Base-by-base conservation (phyloP, 2,888 invertebrate genomes). In the Bombyx huttoni region DNA sequence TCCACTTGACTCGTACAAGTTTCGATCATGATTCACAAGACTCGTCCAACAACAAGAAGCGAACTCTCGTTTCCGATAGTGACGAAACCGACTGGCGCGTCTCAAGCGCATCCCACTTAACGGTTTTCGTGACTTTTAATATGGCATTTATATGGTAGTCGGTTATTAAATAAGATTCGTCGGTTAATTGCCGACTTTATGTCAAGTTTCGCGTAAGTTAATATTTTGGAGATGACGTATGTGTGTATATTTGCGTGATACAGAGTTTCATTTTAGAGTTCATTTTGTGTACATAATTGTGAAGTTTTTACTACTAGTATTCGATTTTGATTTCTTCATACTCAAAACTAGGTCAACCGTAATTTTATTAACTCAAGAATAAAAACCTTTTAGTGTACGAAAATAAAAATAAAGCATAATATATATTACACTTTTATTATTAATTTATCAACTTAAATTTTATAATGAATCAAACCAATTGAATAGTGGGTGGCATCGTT, bases 161-260 rank as follows among this genome's bases (percentile, higher is more conserved):
- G 70, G 75, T 81, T 81, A 81, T 79, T 81, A 80, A 81, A 77
- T 78, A 78, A 80, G 77, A 79, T 75, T 78, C 77, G 64, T 70
- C 67, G 69, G 73, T 76, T 81, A 82, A 81, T 81, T 81, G 76
- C 71, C 66, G 72, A 75, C 70, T 76, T 78, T 75, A 73, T 68
- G 70, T 69, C 71, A 64, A 72, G 68, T 70, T 67, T 65, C 63
- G 67, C 58, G 62, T 68, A 68, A 65, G 68, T 68, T 24, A 24
- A 3, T 65, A 63, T 68, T 70, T 73, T 67, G 57, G 73, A 70
- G 75, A 72, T 69, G 68, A 73, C 64, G 70, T 67, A 68, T 75
- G 68, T 66, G 66, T 65, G 65, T 67, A 68, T 62, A 63, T 63
- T 61, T 60, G 56, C 59, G 34, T 51, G 48, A 48, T 9, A 2